Conservation (phyloP, 2,888 invertebrate genomes). For the Sphaerophoria taeniata region DNA sequence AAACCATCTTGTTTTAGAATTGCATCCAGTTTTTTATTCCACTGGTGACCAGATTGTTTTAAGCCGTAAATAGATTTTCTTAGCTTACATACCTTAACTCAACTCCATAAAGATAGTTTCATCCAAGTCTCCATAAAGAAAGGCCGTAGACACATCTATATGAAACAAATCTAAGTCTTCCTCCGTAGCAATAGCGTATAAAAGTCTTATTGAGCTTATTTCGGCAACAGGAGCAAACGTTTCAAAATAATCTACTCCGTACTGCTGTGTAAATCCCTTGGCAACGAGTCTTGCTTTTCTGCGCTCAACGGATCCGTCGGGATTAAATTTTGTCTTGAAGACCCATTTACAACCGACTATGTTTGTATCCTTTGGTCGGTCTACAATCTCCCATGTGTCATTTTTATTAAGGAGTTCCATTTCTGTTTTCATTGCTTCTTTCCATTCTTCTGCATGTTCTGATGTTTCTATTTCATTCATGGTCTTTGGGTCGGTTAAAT, state of each 20-base stretch:
- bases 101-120: slow-evolving; percentile 37
- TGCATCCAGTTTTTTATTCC: background rate
- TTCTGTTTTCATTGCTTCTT: slow-evolving; percentile 74
- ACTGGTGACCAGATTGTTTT: slow-evolving; percentile 22
- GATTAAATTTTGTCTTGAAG: slow-evolving; percentile 18
- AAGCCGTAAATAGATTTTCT: background rate
- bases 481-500: background rate
- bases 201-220: slow-evolving; percentile 32
- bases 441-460: background rate
- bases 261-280: slow-evolving; percentile 31
- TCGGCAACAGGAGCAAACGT: background rate
- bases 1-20: background rate
- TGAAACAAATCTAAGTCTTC: slow-evolving; percentile 35
- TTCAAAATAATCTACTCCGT: slow-evolving; percentile 25
- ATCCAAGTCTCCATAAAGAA: slow-evolving; percentile 34
- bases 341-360: slow-evolving; percentile 33
- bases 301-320: slow-evolving; percentile 35
- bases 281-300: slow-evolving; percentile 30
- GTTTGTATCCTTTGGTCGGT: slow-evolving; percentile 33
- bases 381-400: slow-evolving; percentile 63
- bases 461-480: background rate
- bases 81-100: slow-evolving; percentile 43
- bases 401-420: slow-evolving; percentile 71
- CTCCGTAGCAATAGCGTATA: slow-evolving; percentile 45
- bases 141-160: slow-evolving; percentile 45